Evolutionary conservation across 1,140 invertebrate species (phyloP).

Genomic region (Trachymyrmex cornetzi): DNA sequence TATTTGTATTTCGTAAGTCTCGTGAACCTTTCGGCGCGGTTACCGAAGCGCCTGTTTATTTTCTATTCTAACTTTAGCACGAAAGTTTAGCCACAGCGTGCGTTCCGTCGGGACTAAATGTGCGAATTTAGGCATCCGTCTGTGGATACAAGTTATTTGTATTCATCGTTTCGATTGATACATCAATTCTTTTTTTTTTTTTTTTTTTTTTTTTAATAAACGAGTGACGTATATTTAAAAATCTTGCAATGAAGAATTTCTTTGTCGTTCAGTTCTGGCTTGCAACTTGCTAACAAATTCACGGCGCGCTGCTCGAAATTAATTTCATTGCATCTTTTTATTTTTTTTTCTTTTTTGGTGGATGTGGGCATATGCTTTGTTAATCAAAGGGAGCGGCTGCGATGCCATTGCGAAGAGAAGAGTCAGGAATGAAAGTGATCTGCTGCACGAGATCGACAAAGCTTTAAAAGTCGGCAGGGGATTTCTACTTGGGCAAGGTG

Average conservation of each 20-base stretch:
- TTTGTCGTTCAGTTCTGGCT: neutral
- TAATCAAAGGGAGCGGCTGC: conserved; percentile 77
- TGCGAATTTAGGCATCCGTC: conserved; percentile 54
- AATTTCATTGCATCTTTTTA: conserved; percentile 19
- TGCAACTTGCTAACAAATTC: neutral
- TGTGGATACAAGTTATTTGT: conserved; percentile 23
- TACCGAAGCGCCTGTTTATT: conserved; percentile 59
- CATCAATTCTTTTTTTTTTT: neutral
- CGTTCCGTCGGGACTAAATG: conserved; percentile 36
- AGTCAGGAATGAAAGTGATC: conserved; percentile 82
- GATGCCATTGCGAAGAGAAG: conserved; percentile 73
- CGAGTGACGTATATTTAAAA: neutral
- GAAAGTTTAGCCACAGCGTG: conserved; percentile 57
- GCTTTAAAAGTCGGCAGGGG: conserved; percentile 88
- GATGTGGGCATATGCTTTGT: conserved; percentile 78
- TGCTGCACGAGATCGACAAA: conserved; percentile 90
- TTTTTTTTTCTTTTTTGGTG: conserved; percentile 61
- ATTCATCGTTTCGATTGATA: neutral
- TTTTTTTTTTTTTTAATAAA: neutral
- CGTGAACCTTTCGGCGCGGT: conserved; percentile 59
- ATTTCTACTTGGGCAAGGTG: conserved; percentile 88
- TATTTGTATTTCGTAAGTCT: conserved; percentile 63
- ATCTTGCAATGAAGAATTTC: neutral
- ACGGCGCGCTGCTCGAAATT: neutral
- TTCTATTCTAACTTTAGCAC: conserved; percentile 63